A percentile compares a stretch with the other conserved stretches of the same genome.
Evolutionary conservation across 1,140 invertebrate genomes (phyloP).

Genomic region (Neodiprion pinetum): DNA sequence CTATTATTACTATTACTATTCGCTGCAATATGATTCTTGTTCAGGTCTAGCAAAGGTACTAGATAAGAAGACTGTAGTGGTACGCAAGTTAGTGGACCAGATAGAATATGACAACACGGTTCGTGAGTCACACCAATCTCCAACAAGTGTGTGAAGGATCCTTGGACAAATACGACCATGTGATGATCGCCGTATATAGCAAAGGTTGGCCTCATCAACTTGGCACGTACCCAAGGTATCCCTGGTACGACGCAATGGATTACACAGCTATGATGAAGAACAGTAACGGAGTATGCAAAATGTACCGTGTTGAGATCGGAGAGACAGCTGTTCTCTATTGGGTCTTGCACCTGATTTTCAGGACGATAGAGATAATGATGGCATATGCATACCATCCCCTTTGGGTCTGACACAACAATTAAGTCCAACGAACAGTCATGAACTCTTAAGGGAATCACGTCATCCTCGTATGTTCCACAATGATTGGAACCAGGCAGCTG

Average conservation of each 20-base stretch:
- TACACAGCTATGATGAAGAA: constrained; percentile 82
- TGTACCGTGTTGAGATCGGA: constrained; percentile 73
- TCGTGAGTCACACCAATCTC: constrained; percentile 82
- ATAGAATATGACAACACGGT: constrained; percentile 79
- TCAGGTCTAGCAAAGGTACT: constrained; percentile 64
- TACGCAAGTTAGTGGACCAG: constrained; percentile 64
- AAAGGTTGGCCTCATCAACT: constrained; percentile 77
- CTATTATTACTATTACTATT: constrained; percentile 12
- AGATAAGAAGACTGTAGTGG: constrained; percentile 68
- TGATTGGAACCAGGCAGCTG: constrained; percentile 68
- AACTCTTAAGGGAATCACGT: constrained; percentile 76
- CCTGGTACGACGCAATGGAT: constrained; percentile 82
- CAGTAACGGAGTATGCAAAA: constrained; percentile 82
- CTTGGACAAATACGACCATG: constrained; percentile 78
- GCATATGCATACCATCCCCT: constrained; percentile 80
- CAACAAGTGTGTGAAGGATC: constrained; percentile 79
- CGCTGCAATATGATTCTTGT: neutral
- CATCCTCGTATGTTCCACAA: constrained; percentile 78
- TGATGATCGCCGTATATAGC: constrained; percentile 76
- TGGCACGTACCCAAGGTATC: constrained; percentile 77
- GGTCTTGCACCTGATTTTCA: constrained; percentile 66
- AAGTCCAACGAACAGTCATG: constrained; percentile 84
- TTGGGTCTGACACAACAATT: constrained; percentile 75
- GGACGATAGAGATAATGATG: constrained; percentile 86
- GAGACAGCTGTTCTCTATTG: constrained; percentile 61